Conservation (phyloP, 1,140 invertebrate species). For the Phymorhynchus buccinoides region DNA sequence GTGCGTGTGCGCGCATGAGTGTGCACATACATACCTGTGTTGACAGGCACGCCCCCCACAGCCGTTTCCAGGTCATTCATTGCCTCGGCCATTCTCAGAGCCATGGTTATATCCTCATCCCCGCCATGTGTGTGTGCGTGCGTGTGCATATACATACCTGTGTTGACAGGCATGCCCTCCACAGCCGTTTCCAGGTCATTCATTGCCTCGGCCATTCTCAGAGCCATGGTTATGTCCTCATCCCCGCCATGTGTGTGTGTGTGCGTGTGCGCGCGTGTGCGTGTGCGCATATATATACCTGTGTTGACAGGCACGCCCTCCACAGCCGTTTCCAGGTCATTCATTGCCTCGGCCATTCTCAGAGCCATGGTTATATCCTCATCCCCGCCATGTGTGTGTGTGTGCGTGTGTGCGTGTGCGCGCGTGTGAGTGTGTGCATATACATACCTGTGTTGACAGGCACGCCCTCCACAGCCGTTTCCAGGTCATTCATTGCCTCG, state of each 20-base stretch:
- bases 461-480: constrained; percentile 64
- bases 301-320: constrained; percentile 65
- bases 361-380: constrained; percentile 84
- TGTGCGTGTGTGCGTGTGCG: too few species aligned
- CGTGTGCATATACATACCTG: constrained; percentile 57
- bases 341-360: constrained; percentile 87
- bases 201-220: constrained; percentile 89
- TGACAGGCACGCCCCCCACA: too few species aligned
- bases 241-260: constrained; percentile 84
- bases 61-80: too few species aligned
- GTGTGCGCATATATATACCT: constrained; percentile 54
- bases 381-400: too few species aligned
- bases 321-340: constrained; percentile 68
- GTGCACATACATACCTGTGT: too few species aligned
- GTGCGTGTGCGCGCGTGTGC: constrained; percentile 14
- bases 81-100: too few species aligned
- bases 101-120: too few species aligned
- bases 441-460: constrained; percentile 61
- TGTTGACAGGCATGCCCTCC: constrained; percentile 65
- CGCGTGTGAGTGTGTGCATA: not conserved
- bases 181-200: constrained; percentile 70
- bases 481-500: constrained; percentile 79
- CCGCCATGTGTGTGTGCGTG: too few species aligned
- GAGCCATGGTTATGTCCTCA: constrained; percentile 88
- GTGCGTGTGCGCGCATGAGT: too few species aligned